These are phyloP conservation scores for Agrenia bidenticulata DNA, from an alignment of 2,888 invertebrate genomes.

Conservation along the genomic window DNA sequence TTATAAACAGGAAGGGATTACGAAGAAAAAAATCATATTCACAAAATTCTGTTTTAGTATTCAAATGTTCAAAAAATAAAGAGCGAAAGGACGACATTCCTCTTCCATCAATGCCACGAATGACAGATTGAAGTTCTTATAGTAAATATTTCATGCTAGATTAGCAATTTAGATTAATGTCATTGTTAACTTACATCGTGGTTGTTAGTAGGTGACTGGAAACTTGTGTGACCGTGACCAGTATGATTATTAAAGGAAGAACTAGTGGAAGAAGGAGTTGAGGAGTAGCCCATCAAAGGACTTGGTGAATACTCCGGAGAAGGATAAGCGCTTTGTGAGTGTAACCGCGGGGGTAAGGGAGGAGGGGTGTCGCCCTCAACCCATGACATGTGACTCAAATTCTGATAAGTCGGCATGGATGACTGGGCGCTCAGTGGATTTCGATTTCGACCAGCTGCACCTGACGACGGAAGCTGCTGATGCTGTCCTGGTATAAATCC, in stretches of 20 bases:
- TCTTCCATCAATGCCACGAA: no score
- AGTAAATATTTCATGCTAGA: no score
- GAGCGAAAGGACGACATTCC: no score
- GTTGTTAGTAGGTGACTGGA: constrained; percentile 28
- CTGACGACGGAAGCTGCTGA: constrained; percentile 57
- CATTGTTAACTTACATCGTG: constrained; percentile 41
- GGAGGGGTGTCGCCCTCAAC: constrained; percentile 40
- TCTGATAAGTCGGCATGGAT: constrained; percentile 37
- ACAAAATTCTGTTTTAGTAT: no score
- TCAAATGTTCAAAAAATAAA: no score
- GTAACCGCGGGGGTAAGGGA: constrained; percentile 43
- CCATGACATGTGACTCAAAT: constrained; percentile 26
- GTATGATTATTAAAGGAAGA: constrained; percentile 42
- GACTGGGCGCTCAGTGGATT: constrained; percentile 47
- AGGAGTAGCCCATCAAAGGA: constrained; percentile 31
- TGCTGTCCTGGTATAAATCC: constrained; percentile 51
- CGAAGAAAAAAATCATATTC: no score
- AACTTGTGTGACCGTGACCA: constrained; percentile 35
- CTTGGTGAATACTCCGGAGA: constrained; percentile 40
- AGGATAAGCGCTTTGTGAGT: constrained; percentile 28
- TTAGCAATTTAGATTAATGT: no score
- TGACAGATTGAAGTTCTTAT: no score
- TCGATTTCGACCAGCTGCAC: constrained; percentile 56
- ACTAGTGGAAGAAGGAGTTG: constrained; percentile 26
- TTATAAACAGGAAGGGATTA: no score